These are phyloP conservation scores for Diplodus puntazzo DNA, from an alignment of 2,797 vertebrate species.

Conservation along the genomic window DNA sequence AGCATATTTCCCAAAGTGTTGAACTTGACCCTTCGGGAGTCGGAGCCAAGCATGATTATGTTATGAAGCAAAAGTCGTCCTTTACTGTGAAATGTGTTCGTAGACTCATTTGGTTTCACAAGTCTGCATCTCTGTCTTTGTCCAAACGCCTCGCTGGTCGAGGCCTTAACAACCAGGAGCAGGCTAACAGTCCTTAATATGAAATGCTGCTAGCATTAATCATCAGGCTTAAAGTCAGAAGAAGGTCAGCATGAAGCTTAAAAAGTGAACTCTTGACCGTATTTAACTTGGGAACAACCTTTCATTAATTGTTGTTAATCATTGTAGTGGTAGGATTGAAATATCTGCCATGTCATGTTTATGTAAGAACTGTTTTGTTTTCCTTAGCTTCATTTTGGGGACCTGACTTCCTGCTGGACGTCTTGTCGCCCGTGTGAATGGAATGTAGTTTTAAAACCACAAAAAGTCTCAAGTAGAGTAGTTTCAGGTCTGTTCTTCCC, in stretches of 20 bases:
- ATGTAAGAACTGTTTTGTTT: slow-evolving; percentile 3
- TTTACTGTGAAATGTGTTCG: slow-evolving; percentile 24
- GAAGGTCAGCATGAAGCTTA: slow-evolving; percentile 8
- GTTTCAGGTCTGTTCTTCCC: slow-evolving; percentile 13
- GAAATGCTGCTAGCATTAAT: slow-evolving; percentile 51
- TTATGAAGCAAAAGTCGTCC: not conserved
- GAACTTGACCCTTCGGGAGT: not conserved
- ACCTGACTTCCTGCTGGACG: slow-evolving; percentile 1
- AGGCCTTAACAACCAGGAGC: slow-evolving; percentile 44
- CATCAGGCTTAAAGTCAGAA: slow-evolving; percentile 9
- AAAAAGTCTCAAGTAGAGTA: slow-evolving; percentile 1
- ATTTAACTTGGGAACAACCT: slow-evolving; percentile 25
- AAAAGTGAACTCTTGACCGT: slow-evolving; percentile 8
- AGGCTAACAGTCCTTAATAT: slow-evolving; percentile 33
- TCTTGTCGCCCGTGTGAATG: not conserved
- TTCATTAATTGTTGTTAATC: slow-evolving; percentile 6
- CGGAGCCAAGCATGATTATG: not conserved
- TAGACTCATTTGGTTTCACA: slow-evolving; percentile 8
- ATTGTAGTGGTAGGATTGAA: slow-evolving; percentile 7
- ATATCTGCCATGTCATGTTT: slow-evolving; percentile 9
- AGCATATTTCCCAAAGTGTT: not conserved
- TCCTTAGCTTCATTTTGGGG: slow-evolving; percentile 12
- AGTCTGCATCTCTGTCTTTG: not conserved
- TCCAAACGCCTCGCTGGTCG: slow-evolving; percentile 71
- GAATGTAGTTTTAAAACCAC: not conserved